phyloP scores from a whole-genome alignment of 2,888 invertebrate genomes.

The Papilio gigon region DNA sequence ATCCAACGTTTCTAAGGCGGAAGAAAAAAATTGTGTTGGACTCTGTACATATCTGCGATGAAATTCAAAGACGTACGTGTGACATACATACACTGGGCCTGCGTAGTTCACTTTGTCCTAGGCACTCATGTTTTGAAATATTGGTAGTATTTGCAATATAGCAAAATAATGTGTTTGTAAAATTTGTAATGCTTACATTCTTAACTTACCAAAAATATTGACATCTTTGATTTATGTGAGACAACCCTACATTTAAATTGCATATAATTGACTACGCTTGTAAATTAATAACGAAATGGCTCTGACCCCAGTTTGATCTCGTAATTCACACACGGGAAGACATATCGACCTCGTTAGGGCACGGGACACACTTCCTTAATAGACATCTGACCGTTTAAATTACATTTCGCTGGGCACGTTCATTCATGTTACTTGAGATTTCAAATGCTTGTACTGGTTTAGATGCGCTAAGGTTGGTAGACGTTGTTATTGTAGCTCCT shows the following conservation, averaged over 20 bases:
- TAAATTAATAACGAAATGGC: constrained; percentile 76
- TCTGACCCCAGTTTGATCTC: constrained; percentile 76
- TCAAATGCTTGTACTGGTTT: constrained; percentile 11
- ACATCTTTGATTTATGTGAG: constrained; percentile 3
- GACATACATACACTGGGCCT: too few relatives aligned
- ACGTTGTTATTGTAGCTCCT: neutral
- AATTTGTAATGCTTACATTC: neutral
- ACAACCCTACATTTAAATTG: constrained; percentile 51
- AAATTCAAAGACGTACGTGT: too few relatives aligned
- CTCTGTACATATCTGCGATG: too few relatives aligned
- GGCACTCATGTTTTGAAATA: too few relatives aligned
- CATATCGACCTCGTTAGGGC: constrained; percentile 73
- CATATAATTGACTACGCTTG: constrained; percentile 76
- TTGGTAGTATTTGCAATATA: neutral
- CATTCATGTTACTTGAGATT: constrained; percentile 35
- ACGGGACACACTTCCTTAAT: constrained; percentile 70
- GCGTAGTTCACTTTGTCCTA: too few relatives aligned
- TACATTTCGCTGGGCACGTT: constrained; percentile 54
- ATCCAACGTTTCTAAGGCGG: too few relatives aligned
- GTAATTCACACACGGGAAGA: constrained; percentile 68
- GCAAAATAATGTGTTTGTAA: neutral
- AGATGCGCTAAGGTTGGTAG: neutral
- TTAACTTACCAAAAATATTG: constrained; percentile 5
- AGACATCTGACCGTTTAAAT: constrained; percentile 66
- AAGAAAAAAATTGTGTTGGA: too few relatives aligned